phyloP scores from a whole-genome alignment of 2,888 invertebrate species.

The Ochropleura plecta region DNA sequence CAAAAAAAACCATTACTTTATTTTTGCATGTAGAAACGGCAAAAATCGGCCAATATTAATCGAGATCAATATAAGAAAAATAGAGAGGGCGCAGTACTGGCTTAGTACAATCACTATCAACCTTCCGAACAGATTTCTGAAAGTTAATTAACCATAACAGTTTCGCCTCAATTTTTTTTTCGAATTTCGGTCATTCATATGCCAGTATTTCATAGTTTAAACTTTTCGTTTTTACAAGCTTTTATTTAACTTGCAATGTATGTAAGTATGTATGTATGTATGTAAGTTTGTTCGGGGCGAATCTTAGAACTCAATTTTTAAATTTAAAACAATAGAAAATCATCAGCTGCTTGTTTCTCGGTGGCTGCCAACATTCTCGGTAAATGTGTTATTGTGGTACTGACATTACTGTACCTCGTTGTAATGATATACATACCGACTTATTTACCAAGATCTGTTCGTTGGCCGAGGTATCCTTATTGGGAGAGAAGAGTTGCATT shows the following conservation, averaged over 20 bases:
- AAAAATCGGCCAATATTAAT: neutral
- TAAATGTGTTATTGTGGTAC: conserved; percentile 53
- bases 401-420: conserved; percentile 10
- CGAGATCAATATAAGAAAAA: neutral
- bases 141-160: neutral
- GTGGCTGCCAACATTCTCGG: conserved; percentile 53
- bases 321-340: conserved; percentile 19
- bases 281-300: too few species aligned
- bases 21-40: conserved; percentile 12
- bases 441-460: neutral
- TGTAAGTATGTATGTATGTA: too few species aligned
- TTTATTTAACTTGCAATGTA: too few species aligned
- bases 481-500: conserved; percentile 20
- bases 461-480: neutral
- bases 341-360: conserved; percentile 23
- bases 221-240: neutral
- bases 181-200: conserved; percentile 1
- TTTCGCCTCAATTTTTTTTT: neutral
- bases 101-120: neutral
- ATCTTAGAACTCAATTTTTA: too few species aligned
- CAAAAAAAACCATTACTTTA: conserved; percentile 34
- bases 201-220: neutral
- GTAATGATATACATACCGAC: conserved; percentile 11
- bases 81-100: neutral
- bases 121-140: neutral